Conservation (phyloP, 1,140 invertebrate genomes). For the Bombus confusus region DNA sequence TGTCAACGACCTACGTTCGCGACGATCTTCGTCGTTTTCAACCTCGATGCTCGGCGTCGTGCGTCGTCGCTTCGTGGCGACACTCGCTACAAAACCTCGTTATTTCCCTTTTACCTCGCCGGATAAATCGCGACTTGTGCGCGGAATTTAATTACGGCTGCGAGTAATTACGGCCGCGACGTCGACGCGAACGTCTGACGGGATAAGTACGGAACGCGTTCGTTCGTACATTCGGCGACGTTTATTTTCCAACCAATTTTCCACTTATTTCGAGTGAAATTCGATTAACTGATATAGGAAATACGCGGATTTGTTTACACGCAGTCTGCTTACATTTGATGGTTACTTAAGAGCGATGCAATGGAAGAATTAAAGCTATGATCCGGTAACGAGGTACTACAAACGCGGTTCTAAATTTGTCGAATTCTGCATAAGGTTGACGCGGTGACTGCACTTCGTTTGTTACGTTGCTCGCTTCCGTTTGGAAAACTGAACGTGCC, state of each 20-base stretch:
- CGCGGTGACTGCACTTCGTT: background rate
- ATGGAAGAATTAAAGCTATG: background rate
- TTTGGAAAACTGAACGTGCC: background rate
- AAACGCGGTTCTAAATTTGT: background rate
- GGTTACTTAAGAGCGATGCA: background rate
- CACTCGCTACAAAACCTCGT: constrained; percentile 30
- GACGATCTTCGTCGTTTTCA: constrained; percentile 55
- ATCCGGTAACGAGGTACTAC: background rate
- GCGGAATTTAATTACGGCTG: constrained; percentile 9
- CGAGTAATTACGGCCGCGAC: background rate
- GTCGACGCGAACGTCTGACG: background rate
- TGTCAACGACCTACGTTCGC: constrained; percentile 62
- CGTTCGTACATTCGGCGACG: too few species aligned
- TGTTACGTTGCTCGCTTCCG: background rate
- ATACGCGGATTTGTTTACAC: too few species aligned
- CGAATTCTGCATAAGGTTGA: background rate
- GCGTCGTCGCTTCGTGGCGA: constrained; percentile 23
- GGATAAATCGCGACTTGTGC: background rate
- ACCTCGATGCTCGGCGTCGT: constrained; percentile 50
- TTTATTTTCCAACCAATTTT: too few species aligned
- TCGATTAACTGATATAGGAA: too few species aligned
- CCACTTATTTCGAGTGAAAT: too few species aligned
- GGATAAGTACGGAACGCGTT: too few species aligned
- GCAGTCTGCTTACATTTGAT: too few species aligned
- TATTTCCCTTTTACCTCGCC: constrained; percentile 17